These are phyloP conservation scores for Hipposideros armiger DNA, from an alignment of 2,113 vertebrate genomes.

Conservation along the genomic window DNA sequence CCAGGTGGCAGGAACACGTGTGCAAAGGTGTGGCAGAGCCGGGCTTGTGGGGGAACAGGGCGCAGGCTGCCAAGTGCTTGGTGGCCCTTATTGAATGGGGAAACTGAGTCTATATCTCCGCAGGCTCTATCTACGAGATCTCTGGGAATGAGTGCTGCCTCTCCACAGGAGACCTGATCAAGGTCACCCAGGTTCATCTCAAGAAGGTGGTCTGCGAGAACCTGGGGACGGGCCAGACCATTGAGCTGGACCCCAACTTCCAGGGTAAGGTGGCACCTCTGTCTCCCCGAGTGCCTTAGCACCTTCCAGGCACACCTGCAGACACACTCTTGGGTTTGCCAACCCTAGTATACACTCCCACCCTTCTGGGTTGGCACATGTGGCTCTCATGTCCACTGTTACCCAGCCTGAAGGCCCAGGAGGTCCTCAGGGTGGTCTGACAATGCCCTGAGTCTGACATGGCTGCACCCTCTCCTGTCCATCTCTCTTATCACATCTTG, in stretches of 20 bases:
- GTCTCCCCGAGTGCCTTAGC: fast-evolving
- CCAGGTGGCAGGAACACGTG: neutral
- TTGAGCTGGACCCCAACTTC: slow-evolving; percentile 87
- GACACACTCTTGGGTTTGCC: neutral
- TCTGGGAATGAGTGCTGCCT: slow-evolving; percentile 93
- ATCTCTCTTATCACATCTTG: neutral
- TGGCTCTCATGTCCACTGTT: fast-evolving
- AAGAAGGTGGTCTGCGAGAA: slow-evolving; percentile 89
- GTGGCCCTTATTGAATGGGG: neutral
- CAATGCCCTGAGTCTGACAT: neutral
- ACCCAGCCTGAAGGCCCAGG: neutral
- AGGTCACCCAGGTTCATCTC: slow-evolving; percentile 87
- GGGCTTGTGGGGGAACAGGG: neutral
- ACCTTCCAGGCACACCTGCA: too few species aligned
- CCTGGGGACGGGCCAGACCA: slow-evolving; percentile 81
- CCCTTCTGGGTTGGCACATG: neutral
- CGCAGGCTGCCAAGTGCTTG: neutral
- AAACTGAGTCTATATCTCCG: neutral
- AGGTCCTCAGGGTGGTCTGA: neutral
- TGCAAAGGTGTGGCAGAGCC: neutral
- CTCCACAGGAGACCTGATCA: slow-evolving; percentile 94
- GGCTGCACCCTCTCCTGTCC: fast-evolving
- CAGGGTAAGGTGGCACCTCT: slow-evolving; percentile 83
- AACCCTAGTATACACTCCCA: fast-evolving
- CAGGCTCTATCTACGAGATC: slow-evolving; percentile 95